Evolutionary conservation across 2,797 vertebrate genomes (phyloP), one percentile per base, ranked within the genome.

Genomic region (Trachops cirrhosus): DNA sequence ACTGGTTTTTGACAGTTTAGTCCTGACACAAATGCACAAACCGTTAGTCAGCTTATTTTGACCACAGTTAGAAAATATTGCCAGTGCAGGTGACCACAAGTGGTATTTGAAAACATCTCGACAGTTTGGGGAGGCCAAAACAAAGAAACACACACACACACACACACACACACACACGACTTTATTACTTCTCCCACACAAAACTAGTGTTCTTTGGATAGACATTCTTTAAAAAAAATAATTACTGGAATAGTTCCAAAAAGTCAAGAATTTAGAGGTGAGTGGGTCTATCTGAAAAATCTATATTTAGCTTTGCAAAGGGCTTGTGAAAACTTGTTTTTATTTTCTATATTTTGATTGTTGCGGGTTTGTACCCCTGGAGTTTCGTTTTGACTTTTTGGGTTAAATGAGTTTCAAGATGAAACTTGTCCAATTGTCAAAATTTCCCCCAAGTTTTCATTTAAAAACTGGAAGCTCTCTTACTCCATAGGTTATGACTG

Each of bases 261-360:
- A 89, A 91, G 57, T 80, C 89, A 79, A 34, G 39, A 94, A 73
- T 94, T 93, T 84, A 52, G 50, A 89, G 89, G 11, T 88, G 52
- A 94, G 41, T 41, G 24, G n/a, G 50, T 86, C 89, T 93, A 85
- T 46, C 57, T 87, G 71, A 96, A 96, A 89, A 82, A 86, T 74
- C 86, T 90, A 89, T 95, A 91, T 95, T 96, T 95, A 96, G 86
- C 85, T 85, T 92, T 37, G 12, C 59, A 93, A 74, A 1, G 3
- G 44, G 71, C 62, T 86, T 96, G 50, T 89, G 73, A 97, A 97
- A 95, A 96, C 71, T 92, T 97, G 88, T 97, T 97, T 97, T 95
- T 96, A 95, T 97, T 97, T 97, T 96, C 97, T 97, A 94, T 96
- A 95, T 97, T 97, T 97, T 96, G 95, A 95, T 97, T 95, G 91